Conservation (phyloP, 2,797 vertebrate species). For the Molossus alvarezi region DNA sequence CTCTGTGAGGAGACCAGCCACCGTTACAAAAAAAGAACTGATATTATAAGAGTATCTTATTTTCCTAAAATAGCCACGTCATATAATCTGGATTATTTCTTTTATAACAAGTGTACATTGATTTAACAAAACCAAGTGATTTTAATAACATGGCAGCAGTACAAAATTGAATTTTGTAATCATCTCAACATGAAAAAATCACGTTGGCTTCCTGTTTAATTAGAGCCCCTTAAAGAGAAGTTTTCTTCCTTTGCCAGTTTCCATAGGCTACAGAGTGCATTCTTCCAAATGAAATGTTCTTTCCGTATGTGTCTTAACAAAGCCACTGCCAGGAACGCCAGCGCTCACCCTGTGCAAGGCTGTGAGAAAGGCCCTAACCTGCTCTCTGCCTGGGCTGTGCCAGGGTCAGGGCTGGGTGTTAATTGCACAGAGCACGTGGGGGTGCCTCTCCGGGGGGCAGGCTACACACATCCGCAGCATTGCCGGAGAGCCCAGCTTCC, state of each 20-base stretch:
- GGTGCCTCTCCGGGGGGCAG: neutral
- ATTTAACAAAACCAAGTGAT: neutral
- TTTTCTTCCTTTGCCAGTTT: no score
- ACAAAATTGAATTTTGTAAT: neutral
- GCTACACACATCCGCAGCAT: accelerated
- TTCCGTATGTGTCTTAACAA: no score
- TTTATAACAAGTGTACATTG: neutral
- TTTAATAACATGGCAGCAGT: slow-evolving; percentile 28
- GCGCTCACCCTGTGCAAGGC: no score
- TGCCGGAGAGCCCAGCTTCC: neutral
- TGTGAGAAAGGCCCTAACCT: no score
- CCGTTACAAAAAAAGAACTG: neutral
- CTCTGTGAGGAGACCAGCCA: slow-evolving; percentile 37
- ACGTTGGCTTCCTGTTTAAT: no score
- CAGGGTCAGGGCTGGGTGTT: no score
- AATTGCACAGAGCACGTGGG: no score
- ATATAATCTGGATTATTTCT: slow-evolving; percentile 2
- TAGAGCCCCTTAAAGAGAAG: no score
- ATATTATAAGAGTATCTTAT: slow-evolving; percentile 11
- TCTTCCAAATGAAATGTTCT: no score
- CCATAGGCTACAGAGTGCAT: no score
- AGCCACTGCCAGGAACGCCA: no score
- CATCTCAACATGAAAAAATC: neutral
- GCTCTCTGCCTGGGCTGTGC: no score
- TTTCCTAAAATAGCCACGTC: neutral